Conservation (phyloP, 2,113 vertebrate genomes). For the Salvelinus sp. region DNA sequence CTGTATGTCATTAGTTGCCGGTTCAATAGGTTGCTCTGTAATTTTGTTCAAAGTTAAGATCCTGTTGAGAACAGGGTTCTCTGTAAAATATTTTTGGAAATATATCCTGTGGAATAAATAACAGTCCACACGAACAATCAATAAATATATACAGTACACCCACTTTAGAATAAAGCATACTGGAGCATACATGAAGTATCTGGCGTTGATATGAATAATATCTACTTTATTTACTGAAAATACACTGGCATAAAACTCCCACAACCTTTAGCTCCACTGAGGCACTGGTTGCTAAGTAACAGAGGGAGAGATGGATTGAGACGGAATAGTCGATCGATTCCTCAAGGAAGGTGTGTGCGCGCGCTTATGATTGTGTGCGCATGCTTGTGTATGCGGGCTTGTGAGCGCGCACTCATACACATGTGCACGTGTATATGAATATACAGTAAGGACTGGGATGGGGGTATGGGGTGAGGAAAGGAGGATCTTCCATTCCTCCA, state of each 20-base stretch:
- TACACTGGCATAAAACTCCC: conserved; percentile 65
- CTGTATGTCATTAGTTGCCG: too few relatives aligned
- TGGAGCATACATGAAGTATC: conserved; percentile 30
- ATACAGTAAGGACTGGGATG: background rate
- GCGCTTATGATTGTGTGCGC: conserved; percentile 25
- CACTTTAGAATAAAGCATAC: background rate
- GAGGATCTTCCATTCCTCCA: background rate
- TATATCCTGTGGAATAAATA: background rate
- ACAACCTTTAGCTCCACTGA: conserved; percentile 65
- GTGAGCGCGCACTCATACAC: conserved; percentile 8
- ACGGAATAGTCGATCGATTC: conserved; percentile 79
- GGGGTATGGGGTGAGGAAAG: background rate
- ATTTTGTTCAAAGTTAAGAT: background rate
- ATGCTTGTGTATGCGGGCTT: background rate
- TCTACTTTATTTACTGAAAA: conserved; percentile 62
- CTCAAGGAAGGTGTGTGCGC: conserved; percentile 54
- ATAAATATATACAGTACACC: background rate
- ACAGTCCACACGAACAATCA: background rate
- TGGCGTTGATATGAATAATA: conserved; percentile 45
- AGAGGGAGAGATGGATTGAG: conserved; percentile 79
- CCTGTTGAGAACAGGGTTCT: background rate
- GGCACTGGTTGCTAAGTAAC: conserved; percentile 79
- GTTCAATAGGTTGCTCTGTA: too few relatives aligned
- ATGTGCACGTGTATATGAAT: conserved; percentile 12
- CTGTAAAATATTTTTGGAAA: background rate